Conservation (phyloP, 2,888 invertebrate species). For the Heliconius sara region DNA sequence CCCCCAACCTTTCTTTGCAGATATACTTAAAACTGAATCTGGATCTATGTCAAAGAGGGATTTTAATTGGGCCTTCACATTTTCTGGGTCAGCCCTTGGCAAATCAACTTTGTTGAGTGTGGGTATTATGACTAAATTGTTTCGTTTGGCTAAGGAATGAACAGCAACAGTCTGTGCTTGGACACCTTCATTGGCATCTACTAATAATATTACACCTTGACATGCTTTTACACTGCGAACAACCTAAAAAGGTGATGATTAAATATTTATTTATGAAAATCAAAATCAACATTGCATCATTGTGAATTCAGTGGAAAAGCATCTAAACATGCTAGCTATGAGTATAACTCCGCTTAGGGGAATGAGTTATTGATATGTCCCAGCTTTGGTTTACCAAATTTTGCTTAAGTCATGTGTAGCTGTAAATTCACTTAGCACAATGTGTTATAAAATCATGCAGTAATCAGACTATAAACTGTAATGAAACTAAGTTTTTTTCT, state of each 20-base stretch:
- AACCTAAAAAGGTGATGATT: constrained; percentile 74
- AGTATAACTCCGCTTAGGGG: background rate
- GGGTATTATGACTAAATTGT: constrained; percentile 92
- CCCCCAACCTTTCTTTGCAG: constrained; percentile 96
- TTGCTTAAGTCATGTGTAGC: background rate
- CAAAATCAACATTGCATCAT: background rate
- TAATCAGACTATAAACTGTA: background rate
- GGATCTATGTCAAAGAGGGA: constrained; percentile 92
- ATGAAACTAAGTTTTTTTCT: background rate
- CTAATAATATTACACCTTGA: constrained; percentile 96
- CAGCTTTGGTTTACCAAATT: background rate
- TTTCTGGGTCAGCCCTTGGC: constrained; percentile 93
- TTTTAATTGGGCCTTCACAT: constrained; percentile 90
- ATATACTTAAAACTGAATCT: constrained; percentile 90
- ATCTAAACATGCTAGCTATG: background rate
- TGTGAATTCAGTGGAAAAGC: background rate
- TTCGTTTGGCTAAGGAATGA: constrained; percentile 94
- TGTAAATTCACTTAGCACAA: background rate
- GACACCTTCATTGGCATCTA: constrained; percentile 98
- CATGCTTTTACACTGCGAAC: constrained; percentile 95
- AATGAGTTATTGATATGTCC: background rate
- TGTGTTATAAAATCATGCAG: background rate
- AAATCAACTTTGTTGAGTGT: constrained; percentile 98
- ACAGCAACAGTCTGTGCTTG: constrained; percentile 99
- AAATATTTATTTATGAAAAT: background rate